Evolutionary conservation across 1,140 invertebrate genomes (phyloP), one percentile per base, ranked within the genome.

Genomic region (Drosophila busckii): DNA sequence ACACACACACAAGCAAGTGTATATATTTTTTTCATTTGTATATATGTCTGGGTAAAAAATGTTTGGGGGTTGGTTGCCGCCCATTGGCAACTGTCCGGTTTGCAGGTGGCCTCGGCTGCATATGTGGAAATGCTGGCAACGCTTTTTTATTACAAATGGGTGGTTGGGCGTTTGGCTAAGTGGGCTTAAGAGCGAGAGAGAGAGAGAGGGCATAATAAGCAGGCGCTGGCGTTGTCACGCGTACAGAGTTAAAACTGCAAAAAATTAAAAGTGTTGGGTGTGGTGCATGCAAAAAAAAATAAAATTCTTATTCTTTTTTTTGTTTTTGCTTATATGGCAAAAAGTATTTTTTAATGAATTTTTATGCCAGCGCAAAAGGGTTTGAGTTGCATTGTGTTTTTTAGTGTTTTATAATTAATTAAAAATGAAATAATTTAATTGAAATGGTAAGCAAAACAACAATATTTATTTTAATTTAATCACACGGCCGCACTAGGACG

Each of bases 321-420:
- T n/a, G n/a, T n/a, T n/a, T n/a, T n/a, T n/a, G 56, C 53, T 13
- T 61, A 68, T 71, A 78, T 80, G n/a, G 71, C 71, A 80, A 49
- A 78, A 78, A 67, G 63, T 80, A 70, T 80, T 78, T 78, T n/a
- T 59, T 50, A 68, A 80, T 80, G 73, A 80, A 71, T 78, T 78
- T 78, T 71, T 68, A 55, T 68, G 31, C 25, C n/a, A n/a, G n/a
- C n/a, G n/a, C n/a, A n/a, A n/a, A n/a, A n/a, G n/a, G n/a, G n/a
- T n/a, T n/a, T 54, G 54, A 37, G 25, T 20, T 23, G 41, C 32
- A 32, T 54, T 66, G 70, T 67, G 56, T 62, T 70, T 76, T 58
- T 56, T 54, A 76, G 61, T 67, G 62, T 63, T 58, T 71, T 73
- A 71, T 80, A 68, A 71, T 78, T 80, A 78, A 78, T 71, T 68